Conservation (phyloP, 2,888 invertebrate genomes). For the Xylota sylvarum region DNA sequence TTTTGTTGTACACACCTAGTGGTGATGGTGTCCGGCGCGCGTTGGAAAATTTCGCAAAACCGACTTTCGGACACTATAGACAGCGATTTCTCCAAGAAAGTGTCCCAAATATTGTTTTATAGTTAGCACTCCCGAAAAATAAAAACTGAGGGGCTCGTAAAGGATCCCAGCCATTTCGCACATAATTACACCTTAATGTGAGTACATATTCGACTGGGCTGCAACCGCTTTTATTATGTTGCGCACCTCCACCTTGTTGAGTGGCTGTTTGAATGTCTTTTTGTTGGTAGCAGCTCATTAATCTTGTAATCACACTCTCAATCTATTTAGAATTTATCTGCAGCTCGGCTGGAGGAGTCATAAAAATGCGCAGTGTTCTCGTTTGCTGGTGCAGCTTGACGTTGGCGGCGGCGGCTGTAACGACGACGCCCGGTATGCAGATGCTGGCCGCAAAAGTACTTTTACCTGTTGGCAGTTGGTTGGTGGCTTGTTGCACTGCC, state of each 20-base stretch:
- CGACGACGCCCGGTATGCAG: conserved; percentile 63
- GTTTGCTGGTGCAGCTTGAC: conserved; percentile 48
- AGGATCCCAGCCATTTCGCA: conserved; percentile 8
- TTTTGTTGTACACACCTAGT: conserved; percentile 29
- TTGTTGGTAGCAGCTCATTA: conserved; percentile 66
- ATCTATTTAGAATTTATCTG: conserved; percentile 72
- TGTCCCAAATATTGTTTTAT: conserved; percentile 22
- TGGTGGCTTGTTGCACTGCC: conserved; percentile 38
- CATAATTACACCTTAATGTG: conserved; percentile 26
- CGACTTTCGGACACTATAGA: conserved; percentile 16
- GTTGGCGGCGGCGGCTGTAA: conserved; percentile 41
- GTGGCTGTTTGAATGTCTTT: conserved; percentile 55
- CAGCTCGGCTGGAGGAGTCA: conserved; percentile 63
- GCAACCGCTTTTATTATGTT: conserved; percentile 36
- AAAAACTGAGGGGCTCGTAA: conserved; percentile 2
- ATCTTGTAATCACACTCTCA: conserved; percentile 68
- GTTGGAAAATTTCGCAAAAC: conserved; percentile 23
- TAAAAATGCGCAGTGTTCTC: conserved; percentile 68
- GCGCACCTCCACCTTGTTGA: conserved; percentile 19
- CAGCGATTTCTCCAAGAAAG: conserved; percentile 33
- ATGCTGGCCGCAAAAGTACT: conserved; percentile 68
- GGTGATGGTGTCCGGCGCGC: neutral
- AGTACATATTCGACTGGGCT: conserved; percentile 8
- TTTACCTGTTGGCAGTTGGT: conserved; percentile 61
- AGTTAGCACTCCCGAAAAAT: conserved; percentile 25